Evolutionary conservation across 2,797 vertebrate species (phyloP).

Genomic region (Macropodus opercularis): DNA sequence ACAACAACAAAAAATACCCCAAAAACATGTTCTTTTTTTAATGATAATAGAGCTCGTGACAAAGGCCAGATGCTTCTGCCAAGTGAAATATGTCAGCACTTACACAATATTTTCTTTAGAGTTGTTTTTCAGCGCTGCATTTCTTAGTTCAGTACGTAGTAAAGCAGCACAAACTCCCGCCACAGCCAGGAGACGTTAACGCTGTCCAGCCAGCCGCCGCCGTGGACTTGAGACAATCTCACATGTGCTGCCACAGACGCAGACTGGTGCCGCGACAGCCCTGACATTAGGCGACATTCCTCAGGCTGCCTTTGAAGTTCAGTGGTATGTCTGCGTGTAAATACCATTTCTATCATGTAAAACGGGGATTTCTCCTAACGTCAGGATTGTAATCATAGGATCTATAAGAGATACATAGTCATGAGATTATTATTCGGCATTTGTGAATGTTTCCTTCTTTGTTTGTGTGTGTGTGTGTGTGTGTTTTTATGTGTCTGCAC

Average conservation of each 20-base stretch:
- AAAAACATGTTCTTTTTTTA: slow-evolving; percentile 5
- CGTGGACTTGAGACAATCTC: background rate
- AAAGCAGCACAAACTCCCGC: slow-evolving; percentile 28
- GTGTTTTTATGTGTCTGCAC: slow-evolving; percentile 32
- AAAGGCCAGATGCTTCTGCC: slow-evolving; percentile 53
- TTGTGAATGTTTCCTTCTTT: background rate
- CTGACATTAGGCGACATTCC: slow-evolving; percentile 43
- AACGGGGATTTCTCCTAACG: slow-evolving; percentile 13
- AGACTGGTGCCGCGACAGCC: slow-evolving; percentile 9
- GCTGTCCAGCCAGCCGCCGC: slow-evolving; percentile 13
- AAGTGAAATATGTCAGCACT: slow-evolving; percentile 57
- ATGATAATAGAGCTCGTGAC: slow-evolving; percentile 33
- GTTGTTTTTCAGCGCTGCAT: slow-evolving; percentile 46
- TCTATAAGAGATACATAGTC: slow-evolving; percentile 5
- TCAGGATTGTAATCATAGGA: background rate
- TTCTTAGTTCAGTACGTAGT: slow-evolving; percentile 42
- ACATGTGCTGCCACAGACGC: slow-evolving; percentile 3
- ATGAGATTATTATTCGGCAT: background rate
- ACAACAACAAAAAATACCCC: background rate
- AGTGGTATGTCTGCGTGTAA: slow-evolving; percentile 29
- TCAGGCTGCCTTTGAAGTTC: slow-evolving; percentile 50
- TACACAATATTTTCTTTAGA: slow-evolving; percentile 53
- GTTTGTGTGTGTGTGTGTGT: background rate
- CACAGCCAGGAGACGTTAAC: slow-evolving; percentile 31
- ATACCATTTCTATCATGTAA: slow-evolving; percentile 23